A percentile compares a stretch with the other conserved stretches of the same genome.
Conservation (phyloP, 2,797 vertebrate species). For the Chrosomus eos region DNA sequence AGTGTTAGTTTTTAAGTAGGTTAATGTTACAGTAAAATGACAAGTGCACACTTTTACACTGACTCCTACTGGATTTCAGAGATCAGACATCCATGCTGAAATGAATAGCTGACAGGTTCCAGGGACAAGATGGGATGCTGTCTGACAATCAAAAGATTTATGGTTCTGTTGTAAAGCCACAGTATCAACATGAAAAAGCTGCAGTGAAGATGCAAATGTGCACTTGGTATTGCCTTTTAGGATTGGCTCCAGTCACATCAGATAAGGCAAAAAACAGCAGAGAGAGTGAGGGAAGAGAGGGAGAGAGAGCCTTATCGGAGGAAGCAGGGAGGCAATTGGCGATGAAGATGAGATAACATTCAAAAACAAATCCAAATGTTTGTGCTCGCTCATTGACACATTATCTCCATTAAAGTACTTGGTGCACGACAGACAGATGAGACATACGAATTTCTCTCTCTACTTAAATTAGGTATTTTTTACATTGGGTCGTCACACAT, state of each 20-base stretch:
- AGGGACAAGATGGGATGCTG: conserved; percentile 33
- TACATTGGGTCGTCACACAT: too few relatives aligned
- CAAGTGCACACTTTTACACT: neutral
- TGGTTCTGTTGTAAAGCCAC: conserved; percentile 20
- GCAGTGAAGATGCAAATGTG: conserved; percentile 27
- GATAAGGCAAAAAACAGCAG: conserved; percentile 65
- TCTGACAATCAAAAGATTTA: conserved; percentile 22
- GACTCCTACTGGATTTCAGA: neutral
- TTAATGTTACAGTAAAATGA: neutral
- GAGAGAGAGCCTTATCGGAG: conserved; percentile 72
- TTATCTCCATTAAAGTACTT: conserved; percentile 42
- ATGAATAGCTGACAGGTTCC: conserved; percentile 34
- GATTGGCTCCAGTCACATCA: conserved; percentile 63
- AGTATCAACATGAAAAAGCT: conserved; percentile 25
- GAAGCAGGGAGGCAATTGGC: conserved; percentile 71
- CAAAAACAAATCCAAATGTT: conserved; percentile 45
- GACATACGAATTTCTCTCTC: conserved; percentile 9
- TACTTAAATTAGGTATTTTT: conserved; percentile 2
- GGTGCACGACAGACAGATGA: conserved; percentile 30
- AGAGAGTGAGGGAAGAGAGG: conserved; percentile 60
- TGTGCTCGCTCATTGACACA: conserved; percentile 60
- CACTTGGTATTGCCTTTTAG: conserved; percentile 52
- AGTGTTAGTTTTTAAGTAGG: neutral
- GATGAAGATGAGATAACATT: conserved; percentile 67
- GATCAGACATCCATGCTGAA: conserved; percentile 41